Conservation (phyloP, 2,113 vertebrate genomes). For the Pycnonotus jocosus region DNA sequence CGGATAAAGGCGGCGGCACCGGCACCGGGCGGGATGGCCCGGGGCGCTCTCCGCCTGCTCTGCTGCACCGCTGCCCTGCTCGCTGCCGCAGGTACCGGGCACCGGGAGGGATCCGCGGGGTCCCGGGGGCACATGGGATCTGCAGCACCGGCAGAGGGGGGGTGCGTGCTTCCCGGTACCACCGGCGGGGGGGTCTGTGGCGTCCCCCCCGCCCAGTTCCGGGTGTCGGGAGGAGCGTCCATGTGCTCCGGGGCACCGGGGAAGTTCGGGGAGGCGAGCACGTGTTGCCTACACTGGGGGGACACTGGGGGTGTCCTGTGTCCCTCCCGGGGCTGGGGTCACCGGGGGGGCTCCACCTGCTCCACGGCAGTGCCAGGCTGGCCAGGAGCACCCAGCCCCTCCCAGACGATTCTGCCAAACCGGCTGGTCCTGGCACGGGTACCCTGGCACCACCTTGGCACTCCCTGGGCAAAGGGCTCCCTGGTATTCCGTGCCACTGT, state of each 20-base stretch:
- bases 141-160: neutral
- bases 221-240: too few species aligned
- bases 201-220: neutral
- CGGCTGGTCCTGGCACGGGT: neutral
- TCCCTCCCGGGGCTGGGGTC: neutral
- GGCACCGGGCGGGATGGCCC: neutral
- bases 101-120: neutral
- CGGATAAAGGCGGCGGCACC: neutral
- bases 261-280: fast-evolving
- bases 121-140: neutral
- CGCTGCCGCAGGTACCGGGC: neutral
- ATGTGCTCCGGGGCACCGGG: neutral
- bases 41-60: neutral
- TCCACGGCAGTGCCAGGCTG: neutral
- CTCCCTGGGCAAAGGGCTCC: neutral
- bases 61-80: neutral
- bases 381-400: neutral
- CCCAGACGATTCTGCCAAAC: neutral
- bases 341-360: neutral
- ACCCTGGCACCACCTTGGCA: neutral
- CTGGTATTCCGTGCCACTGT: too few species aligned
- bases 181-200: neutral
- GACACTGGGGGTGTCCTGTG: neutral
- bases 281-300: neutral
- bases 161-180: neutral